These are phyloP conservation scores for Perithous albicinctus DNA, from an alignment of 2,888 invertebrate species.

Conservation along the genomic window DNA sequence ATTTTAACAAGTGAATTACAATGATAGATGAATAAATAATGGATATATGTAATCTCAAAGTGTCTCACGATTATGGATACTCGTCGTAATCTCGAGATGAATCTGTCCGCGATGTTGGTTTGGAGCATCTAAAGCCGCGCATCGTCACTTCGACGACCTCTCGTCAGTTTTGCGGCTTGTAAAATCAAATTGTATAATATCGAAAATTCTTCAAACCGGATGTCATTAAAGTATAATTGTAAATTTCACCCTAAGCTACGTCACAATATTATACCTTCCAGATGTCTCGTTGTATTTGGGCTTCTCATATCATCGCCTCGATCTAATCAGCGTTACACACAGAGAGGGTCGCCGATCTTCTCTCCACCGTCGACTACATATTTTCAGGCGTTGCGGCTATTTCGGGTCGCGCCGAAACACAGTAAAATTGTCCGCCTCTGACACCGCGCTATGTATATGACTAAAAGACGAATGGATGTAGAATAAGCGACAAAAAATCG, in stretches of 20 bases:
- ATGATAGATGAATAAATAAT: background rate
- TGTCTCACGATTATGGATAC: background rate
- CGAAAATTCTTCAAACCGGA: background rate
- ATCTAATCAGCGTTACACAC: background rate
- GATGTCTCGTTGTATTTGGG: background rate
- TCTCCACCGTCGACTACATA: slow-evolving; percentile 19
- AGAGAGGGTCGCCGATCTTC: slow-evolving; percentile 14
- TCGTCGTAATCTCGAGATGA: background rate
- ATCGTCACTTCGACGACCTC: background rate
- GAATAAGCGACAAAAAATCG: slow-evolving; percentile 7
- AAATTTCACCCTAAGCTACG: background rate
- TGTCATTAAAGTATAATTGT: background rate
- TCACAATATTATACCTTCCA: too few species aligned
- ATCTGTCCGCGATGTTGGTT: background rate
- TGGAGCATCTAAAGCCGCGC: background rate
- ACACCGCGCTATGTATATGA: slow-evolving; percentile 58
- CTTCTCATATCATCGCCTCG: background rate
- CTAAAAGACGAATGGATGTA: slow-evolving; percentile 34
- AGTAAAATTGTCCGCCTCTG: slow-evolving; percentile 48
- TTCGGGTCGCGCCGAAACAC: slow-evolving; percentile 56
- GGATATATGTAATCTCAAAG: background rate
- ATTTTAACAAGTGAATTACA: background rate
- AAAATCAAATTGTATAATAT: background rate
- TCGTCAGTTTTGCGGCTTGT: too few species aligned
- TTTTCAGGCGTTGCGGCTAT: slow-evolving; percentile 54